These are phyloP conservation scores for Nymphalis urticae DNA, from an alignment of 2,888 invertebrate genomes.

Conservation along the genomic window DNA sequence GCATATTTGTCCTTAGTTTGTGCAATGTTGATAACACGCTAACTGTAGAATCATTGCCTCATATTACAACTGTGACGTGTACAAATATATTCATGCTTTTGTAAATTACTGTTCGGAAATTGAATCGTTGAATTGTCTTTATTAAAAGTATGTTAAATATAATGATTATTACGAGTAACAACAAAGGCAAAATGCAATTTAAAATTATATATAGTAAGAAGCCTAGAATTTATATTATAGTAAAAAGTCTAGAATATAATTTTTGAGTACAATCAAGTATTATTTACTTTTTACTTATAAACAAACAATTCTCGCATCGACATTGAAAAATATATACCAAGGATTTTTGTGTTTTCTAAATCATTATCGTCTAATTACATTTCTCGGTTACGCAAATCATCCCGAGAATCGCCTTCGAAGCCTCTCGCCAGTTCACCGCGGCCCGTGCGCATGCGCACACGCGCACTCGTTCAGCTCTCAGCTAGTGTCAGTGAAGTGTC, in stretches of 20 bases:
- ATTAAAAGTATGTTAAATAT: too few species aligned
- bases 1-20: slow-evolving; percentile 26
- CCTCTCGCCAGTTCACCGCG: slow-evolving; percentile 57
- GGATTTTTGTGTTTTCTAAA: slow-evolving; percentile 30
- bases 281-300: background rate
- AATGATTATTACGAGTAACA: too few species aligned
- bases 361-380: slow-evolving; percentile 37
- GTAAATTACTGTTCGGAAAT: background rate
- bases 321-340: slow-evolving; percentile 25
- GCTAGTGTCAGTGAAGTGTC: slow-evolving; percentile 38
- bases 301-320: slow-evolving; percentile 12
- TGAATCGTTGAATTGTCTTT: background rate
- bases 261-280: too few species aligned
- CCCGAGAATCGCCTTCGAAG: slow-evolving; percentile 39
- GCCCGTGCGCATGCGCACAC: slow-evolving; percentile 67
- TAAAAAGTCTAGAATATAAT: too few species aligned
- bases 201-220: too few species aligned
- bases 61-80: background rate
- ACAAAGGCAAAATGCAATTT: too few species aligned
- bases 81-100: background rate
- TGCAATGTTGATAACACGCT: slow-evolving; percentile 18
- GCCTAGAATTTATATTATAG: too few species aligned
- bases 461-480: slow-evolving; percentile 45
- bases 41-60: slow-evolving; percentile 7
- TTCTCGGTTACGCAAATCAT: slow-evolving; percentile 41